Base-by-base conservation (phyloP, 37 sponge, comb jelly and placozoan species). In the Beroe ovata region DNA sequence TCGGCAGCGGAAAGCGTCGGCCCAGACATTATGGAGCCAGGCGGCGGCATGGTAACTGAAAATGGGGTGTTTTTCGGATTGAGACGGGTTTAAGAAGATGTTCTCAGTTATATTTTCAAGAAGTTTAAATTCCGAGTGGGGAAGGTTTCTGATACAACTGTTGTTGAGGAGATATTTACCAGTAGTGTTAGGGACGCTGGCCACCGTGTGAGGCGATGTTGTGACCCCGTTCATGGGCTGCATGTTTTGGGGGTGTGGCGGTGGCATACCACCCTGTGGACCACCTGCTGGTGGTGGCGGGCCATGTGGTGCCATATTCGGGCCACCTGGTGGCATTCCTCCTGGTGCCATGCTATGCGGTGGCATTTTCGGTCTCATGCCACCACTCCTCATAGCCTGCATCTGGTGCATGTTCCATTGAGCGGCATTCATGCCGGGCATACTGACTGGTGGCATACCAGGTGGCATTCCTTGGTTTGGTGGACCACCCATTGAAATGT, bases 331-430 rank as follows among this genome's bases (percentile, higher is more conserved):
- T 34, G 69, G 69, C 69, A 66, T 66, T 26, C 69, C 69, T 30
- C 30, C 32, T 32, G 69, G 36, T 1, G 69, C 16, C 69, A 66
- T 66, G 22, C 63, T 25, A 3, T 61, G 63, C 3, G 63, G 63
- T 61, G 63, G 63, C 63, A 61, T 61, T 25, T 66, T 66, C 8
- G 69, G 69, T 30, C 69, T 34, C 69, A 66, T 66, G 36, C 54
- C 54, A n/a, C n/a, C n/a, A 11, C 30, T 66, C 35, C 69, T 66
- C 69, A 66, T 66, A 34, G 69, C 69, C 69, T 66, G 69, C 25
- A 30, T 30, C 69, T 66, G 69, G 14, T 66, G 69, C 69, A 66
- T 66, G 33, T 25, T 30, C 69, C 69, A 66, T 30, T 66, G 69
- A 29, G 25, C 32, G 16, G 25, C 32, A 66, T 34, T 66, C 69